Evolutionary conservation across 2,113 vertebrate species (phyloP).

Genomic region (Amphiprion percula): DNA sequence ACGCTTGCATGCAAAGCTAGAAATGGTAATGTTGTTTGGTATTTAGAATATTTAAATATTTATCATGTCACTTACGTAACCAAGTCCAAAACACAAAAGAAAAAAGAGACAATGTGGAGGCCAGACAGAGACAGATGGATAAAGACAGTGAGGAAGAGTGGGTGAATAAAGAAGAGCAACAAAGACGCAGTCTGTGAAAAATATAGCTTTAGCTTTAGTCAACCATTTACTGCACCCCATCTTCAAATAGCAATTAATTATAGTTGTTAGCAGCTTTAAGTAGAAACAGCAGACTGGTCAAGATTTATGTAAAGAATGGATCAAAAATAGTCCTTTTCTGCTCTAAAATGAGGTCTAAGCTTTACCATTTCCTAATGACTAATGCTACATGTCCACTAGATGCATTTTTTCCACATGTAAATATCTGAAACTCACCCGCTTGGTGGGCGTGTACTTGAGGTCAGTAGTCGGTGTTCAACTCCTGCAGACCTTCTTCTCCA

Average conservation of each 20-base stretch:
- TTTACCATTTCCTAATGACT: background rate
- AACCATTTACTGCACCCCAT: background rate
- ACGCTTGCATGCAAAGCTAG: background rate
- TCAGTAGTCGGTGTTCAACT: too few species aligned
- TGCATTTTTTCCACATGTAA: too few species aligned
- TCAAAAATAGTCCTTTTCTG: background rate
- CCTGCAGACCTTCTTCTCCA: too few species aligned
- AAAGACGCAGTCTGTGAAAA: background rate
- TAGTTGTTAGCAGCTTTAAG: background rate
- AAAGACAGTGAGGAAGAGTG: background rate
- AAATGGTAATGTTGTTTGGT: conserved; percentile 15
- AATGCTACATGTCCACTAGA: too few species aligned
- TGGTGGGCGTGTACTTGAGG: too few species aligned
- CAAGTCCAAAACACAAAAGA: background rate
- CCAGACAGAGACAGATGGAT: background rate
- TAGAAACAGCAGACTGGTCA: too few species aligned
- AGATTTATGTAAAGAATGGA: background rate
- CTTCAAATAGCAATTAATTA: too few species aligned
- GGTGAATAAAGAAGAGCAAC: background rate
- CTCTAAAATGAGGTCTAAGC: background rate
- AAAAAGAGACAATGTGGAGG: background rate
- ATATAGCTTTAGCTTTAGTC: background rate
- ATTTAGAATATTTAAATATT: conserved; percentile 30
- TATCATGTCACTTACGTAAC: conserved; percentile 37
- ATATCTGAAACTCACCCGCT: too few species aligned